phyloP scores from a whole-genome alignment of 2,797 vertebrate species.

The Anomalospiza imberbis region DNA sequence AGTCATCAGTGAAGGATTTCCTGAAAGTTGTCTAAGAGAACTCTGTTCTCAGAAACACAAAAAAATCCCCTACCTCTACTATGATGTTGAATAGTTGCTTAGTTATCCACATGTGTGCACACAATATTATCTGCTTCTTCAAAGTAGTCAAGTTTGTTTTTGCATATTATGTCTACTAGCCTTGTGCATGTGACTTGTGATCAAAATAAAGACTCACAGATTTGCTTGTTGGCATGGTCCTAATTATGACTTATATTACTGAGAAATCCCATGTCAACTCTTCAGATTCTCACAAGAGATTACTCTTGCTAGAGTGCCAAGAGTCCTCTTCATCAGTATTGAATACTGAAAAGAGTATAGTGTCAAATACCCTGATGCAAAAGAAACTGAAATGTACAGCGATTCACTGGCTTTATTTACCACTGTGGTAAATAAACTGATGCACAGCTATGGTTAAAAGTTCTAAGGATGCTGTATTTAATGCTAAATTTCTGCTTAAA shows the following conservation, averaged over 20 bases:
- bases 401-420: not conserved
- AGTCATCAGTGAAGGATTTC: not conserved
- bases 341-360: not conserved
- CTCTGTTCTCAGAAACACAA: not conserved
- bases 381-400: not conserved
- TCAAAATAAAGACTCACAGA: not conserved
- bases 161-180: not conserved
- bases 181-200: not conserved
- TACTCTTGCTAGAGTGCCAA: not conserved
- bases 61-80: rapidly evolving
- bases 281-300: not conserved
- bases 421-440: not conserved
- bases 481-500: not conserved
- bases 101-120: not conserved
- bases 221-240: not conserved
- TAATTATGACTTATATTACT: not conserved
- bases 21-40: not conserved
- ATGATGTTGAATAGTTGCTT: not conserved
- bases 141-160: not conserved
- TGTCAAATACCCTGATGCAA: not conserved
- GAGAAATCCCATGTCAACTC: not conserved
- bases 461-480: not conserved
- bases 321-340: not conserved
- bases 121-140: not conserved
- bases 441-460: not conserved